phyloP scores from a whole-genome alignment of 2,113 vertebrate species.

The Pachycephala philippinensis region DNA sequence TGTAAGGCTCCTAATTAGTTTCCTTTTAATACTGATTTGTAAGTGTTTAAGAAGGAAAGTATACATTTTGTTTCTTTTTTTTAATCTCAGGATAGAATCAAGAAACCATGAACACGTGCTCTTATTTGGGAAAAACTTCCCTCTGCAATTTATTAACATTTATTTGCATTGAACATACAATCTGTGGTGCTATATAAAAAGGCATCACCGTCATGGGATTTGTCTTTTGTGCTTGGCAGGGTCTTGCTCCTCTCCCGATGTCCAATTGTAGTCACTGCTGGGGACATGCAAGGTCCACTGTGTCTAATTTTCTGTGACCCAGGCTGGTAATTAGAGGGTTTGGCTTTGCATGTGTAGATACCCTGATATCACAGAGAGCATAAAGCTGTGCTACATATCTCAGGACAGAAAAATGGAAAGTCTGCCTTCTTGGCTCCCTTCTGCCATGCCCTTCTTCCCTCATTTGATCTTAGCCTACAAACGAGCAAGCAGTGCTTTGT shows the following conservation, averaged over 20 bases:
- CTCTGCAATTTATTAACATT: neutral
- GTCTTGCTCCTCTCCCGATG: neutral
- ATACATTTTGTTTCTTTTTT: neutral
- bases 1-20: constrained; percentile 25
- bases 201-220: neutral
- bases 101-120: neutral
- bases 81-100: neutral
- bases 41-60: neutral
- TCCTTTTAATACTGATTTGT: constrained; percentile 4
- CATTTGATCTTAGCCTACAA: neutral
- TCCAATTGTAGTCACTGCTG: neutral
- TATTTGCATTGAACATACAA: neutral
- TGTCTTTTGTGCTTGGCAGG: neutral
- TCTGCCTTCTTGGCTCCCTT: neutral
- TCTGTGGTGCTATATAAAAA: neutral
- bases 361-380: neutral
- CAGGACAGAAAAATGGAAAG: neutral
- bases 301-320: neutral
- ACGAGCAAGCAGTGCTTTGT: neutral
- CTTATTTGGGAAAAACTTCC: neutral
- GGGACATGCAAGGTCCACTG: neutral
- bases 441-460: neutral
- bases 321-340: neutral
- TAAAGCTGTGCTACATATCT: neutral
- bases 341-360: neutral